Base-by-base conservation (phyloP, 2,888 invertebrate species). In the Ornithoptera priamus region DNA sequence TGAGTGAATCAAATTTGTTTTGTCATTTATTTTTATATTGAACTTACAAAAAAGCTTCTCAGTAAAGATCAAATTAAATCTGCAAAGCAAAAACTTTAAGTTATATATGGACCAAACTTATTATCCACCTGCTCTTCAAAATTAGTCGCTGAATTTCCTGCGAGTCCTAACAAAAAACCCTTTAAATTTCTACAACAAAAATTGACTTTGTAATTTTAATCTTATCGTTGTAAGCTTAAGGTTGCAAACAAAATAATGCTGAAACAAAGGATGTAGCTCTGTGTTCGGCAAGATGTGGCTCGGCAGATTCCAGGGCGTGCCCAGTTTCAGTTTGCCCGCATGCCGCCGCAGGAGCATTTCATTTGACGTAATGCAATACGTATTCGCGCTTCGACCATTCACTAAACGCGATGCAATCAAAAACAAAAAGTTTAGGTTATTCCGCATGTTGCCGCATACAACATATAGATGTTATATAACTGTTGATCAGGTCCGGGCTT, bases 121-220 rank as follows among this genome's bases (percentile, higher is more conserved):
- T 83, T 83, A 84, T 85, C 82, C 85, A 82, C 81, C 78, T 78
- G 81, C 82, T 82, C 78, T 85, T 85, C 85, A 84, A 85, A 85
- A 83, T 86, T 84, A 83, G 85, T 80, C 83, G 80, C 75, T 85
- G 87, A 83, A 90, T 89, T 89, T 88, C 85, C 86, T 88, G 75
- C 75, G 79, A 82, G 82, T 80, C 76, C 76, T 74, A 79, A 81
- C 81, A 87, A 89, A 88, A 88, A 88, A 76, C 72, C 71, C 72
- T 72, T 78, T 72, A 72, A 67, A 67, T 36, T 57, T 60, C 42
- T n/a, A 67, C 53, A 22, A 57, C 46, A 66, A 66, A 72, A 72
- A 68, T 70, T 76, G 70, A 71, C 75, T 72, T 46, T 72, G 74
- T 73, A 76, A 80, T 76, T 72, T 77, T 73, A 62, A 72, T 79